Evolutionary conservation across 2,888 invertebrate species (phyloP), one percentile per base, ranked within the genome.

Genomic region (Amblyjoppa proteus): DNA sequence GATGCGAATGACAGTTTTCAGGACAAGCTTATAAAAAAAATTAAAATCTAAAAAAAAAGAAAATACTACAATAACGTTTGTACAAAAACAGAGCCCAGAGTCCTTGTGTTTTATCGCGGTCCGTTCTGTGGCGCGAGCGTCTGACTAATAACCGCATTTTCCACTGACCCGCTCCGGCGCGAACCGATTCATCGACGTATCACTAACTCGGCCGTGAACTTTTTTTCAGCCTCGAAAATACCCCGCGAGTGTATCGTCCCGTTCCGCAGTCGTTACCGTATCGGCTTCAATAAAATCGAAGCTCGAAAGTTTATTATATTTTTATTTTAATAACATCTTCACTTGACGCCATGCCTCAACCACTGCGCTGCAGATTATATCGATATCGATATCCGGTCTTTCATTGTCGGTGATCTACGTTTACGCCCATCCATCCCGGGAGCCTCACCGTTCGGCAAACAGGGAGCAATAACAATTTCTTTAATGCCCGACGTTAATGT

Each of bases 361-460:
- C 76, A 84, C 86, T 85, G 83, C 88, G 87, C 90, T 89, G 91
- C 90, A 90, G 91, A 91, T 89, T 89, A 91, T 91, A 91, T 91
- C 92, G 92, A 92, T 92, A 92, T n/a, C 92, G 89, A 89, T 92
- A 91, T 90, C 92, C 92, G 89, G 89, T 58, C 84, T 76, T 83
- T 85, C 90, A 91, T 92, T 84, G 89, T 71, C 86, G 89, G 89
- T 92, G 92, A 92, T 92, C 90, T 90, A 92, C 89, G 90, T 90
- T 91, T 90, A 90, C 89, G 90, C 88, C 88, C 90, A 88, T 87
- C 85, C 87, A 89, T 85, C 84, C 85, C 75, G 61, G 64, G 81
- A 51, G 49, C 20, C 28, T 61, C 34, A 38, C 31, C 56, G 71
- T 49, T n/a, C 16, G 68, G 68, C 41, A 68, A 34, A 68, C 56